Evolutionary conservation across 2,113 vertebrate species (phyloP).

Genomic region (Grantiella picta): DNA sequence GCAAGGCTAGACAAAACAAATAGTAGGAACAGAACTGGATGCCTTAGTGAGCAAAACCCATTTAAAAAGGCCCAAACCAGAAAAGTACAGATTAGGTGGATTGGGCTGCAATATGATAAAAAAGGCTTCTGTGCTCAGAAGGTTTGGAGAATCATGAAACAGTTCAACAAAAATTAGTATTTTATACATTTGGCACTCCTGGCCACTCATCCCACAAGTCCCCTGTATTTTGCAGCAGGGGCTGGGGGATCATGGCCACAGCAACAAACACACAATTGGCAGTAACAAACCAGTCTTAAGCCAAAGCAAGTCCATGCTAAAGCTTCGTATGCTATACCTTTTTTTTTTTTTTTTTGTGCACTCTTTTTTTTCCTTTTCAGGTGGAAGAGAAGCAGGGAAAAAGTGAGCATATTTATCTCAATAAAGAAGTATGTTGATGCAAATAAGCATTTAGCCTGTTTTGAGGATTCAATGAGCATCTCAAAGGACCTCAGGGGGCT

Average conservation of each 20-base stretch:
- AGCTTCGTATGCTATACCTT: background rate
- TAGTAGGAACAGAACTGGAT: background rate
- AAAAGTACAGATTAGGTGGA: background rate
- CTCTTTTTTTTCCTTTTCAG: background rate
- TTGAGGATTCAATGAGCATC: background rate
- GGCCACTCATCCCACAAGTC: background rate
- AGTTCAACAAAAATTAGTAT: background rate
- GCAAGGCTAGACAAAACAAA: constrained; percentile 25
- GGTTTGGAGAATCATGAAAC: background rate
- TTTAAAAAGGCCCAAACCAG: background rate
- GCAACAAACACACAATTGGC: background rate
- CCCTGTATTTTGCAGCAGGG: background rate
- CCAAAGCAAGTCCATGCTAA: background rate
- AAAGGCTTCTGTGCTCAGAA: background rate
- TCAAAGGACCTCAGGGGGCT: background rate
- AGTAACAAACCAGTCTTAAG: background rate
- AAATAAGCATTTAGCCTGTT: background rate
- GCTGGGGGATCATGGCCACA: background rate
- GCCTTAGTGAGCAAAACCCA: background rate
- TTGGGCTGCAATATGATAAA: background rate
- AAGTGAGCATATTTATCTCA: background rate
- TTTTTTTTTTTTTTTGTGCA: background rate
- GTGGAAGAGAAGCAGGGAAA: fast-evolving
- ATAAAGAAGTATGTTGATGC: background rate
- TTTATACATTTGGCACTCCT: background rate